Base-by-base conservation (phyloP, 2,113 vertebrate species). In the Ptilonorhynchus violaceus region DNA sequence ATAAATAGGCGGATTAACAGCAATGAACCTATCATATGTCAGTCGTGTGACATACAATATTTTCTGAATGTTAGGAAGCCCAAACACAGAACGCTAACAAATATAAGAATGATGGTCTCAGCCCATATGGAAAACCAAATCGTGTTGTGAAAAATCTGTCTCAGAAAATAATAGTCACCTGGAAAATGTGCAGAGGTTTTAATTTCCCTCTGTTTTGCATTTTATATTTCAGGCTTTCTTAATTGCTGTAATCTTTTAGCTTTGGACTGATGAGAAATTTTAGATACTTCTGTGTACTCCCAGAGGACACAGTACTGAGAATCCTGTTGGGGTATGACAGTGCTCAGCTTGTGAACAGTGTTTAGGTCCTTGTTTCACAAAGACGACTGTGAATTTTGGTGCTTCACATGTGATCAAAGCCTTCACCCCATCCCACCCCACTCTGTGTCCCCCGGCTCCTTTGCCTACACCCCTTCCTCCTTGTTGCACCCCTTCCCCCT, bases 401-500 rank as follows among this genome's bases (percentile, higher is more conserved):
- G 4, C 2, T 60, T 4, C 1, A 1, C 0, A 1, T 25, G 17
- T 31, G 17, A 22, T n/a, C 37, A 82, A 94, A 74, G 4, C 4
- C 37, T 22, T 75, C 11, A 13, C 6, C 39, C 17, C 23, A 37
- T 55, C 13, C 15, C 3, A 4, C 24, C 6, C 1, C 0, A 58
- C 2, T 4, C 11, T 1, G 1, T 24, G 25, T 2, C 23, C 2
- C 2, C 4, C 0, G 0, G 14, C 23, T 74, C 21, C 23, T 47
- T 62, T 3, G 5, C 12, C 25, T 24, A 31, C 5, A 22, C 3
- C 2, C 12, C 15, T 46, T 23, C 22, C 15, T 58, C 10, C n/a
- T 63, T 64, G 22, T 18, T 63, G 7, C 15, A 56, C 3, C 1
- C 2, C 12, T 58, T 72, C 14, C 19, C 5, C 21, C 12, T 10